Conservation (phyloP, 2,113 vertebrate genomes). For the Marmota monax region DNA sequence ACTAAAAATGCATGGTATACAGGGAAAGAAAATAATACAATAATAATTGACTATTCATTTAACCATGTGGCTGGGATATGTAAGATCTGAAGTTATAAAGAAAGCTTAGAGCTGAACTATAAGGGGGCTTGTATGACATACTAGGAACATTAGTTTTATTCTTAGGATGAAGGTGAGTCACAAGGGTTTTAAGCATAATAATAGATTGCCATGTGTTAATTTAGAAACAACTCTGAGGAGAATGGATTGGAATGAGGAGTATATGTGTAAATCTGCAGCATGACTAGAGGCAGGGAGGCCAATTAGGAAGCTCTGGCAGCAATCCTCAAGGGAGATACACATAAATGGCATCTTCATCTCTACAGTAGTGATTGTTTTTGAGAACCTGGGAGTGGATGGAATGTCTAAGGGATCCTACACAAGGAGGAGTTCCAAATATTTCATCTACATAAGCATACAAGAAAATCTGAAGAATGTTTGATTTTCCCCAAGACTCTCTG, state of each 20-base stretch:
- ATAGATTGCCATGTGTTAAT: background rate
- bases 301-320: background rate
- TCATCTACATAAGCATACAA: background rate
- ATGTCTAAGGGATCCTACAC: background rate
- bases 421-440: background rate
- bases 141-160: background rate
- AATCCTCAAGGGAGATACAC: background rate
- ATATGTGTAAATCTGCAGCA: background rate
- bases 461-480: background rate
- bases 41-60: background rate
- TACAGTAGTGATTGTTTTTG: background rate
- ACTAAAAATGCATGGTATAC: background rate
- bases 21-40: background rate
- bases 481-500: constrained; percentile 26
- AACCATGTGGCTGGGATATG: background rate
- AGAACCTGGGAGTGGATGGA: background rate
- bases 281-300: background rate
- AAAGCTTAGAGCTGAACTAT: background rate
- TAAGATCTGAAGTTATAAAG: background rate
- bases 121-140: background rate
- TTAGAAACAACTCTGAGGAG: background rate
- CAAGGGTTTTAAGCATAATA: background rate
- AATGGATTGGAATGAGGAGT: background rate
- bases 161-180: background rate
- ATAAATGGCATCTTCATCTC: background rate